Base-by-base conservation (phyloP, 1,140 invertebrate genomes). In the Drosophila fuyamai region DNA sequence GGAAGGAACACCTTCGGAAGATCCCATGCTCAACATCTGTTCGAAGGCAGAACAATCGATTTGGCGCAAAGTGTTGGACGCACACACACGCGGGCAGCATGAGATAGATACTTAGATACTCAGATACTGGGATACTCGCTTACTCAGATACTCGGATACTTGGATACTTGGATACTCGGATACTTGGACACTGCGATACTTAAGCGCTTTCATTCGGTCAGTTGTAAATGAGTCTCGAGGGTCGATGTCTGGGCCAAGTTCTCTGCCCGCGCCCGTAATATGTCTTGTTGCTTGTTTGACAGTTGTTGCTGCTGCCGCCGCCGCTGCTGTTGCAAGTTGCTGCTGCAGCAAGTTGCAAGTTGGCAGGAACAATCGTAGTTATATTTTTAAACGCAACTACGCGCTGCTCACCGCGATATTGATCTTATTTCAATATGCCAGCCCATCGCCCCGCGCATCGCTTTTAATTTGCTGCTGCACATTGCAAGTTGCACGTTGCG, bases 281-380 rank as follows among this genome's bases (percentile, higher is more conserved):
- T 91, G 89, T 91, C 88, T 91, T 84, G 78, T 91, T 91, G 83
- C 84, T 91, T 91, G 88, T 91, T 91, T 91, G 88, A 91, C 89
- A 91, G 88, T 91, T 91, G 88, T 85, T 91, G 80, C 73, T 90
- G 84, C 18, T 75, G 67, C 13, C 53, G 54, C 53, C 32, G 62
- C 18, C 62, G 53, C 40, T 57, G 50, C 36, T 29, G 50, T 35
- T 29, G 48, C 50, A 46, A 46, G 18, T 50, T 48, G 65, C 8
- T 65, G 62, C 13, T 59, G 43, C 40, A 32, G 43, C 40, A 32
- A 32, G 29, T 32, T 32, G 29, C 29, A 0, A 32, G 29, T 32
- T 23, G 78, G 48, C 59, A 75, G 74, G 61, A 79, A 81, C 82
- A 85, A 85, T 86, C 78, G 78, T 79, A 86, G 78, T 67, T 81